Evolutionary conservation across 2,113 vertebrate species (phyloP).

Genomic region (Vanacampus margaritifer): DNA sequence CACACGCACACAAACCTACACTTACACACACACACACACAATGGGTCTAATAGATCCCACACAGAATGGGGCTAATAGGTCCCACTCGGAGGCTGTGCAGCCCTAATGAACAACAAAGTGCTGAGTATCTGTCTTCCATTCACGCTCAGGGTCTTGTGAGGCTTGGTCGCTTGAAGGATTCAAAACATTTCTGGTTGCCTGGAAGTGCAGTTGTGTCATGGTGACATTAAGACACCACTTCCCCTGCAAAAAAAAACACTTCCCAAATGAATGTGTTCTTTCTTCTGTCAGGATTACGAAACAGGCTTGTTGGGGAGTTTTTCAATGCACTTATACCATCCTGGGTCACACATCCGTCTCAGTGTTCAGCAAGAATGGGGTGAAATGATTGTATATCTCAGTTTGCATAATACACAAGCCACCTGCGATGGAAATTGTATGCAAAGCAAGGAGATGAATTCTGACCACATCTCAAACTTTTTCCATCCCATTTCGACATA

Average conservation of each 20-base stretch:
- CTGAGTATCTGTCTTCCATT: slow-evolving; percentile 17
- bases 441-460: slow-evolving; percentile 66
- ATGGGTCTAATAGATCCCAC: too few relatives aligned
- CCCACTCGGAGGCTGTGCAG: slow-evolving; percentile 26
- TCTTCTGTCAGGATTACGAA: neutral
- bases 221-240: slow-evolving; percentile 17
- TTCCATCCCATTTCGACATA: slow-evolving; percentile 31
- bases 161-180: slow-evolving; percentile 23
- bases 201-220: slow-evolving; percentile 3
- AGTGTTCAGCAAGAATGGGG: slow-evolving; percentile 21
- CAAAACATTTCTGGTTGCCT: slow-evolving; percentile 29
- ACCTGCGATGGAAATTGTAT: slow-evolving; percentile 73
- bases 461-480: slow-evolving; percentile 50
- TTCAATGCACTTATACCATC: neutral
- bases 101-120: slow-evolving; percentile 39
- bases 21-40: too few relatives aligned
- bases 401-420: slow-evolving; percentile 64
- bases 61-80: slow-evolving; percentile 19
- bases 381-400: slow-evolving; percentile 26
- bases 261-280: slow-evolving; percentile 1
- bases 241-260: slow-evolving; percentile 2
- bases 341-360: slow-evolving; percentile 13
- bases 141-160: slow-evolving; percentile 13
- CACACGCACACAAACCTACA: too few relatives aligned
- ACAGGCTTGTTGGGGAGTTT: neutral